A percentile compares a stretch with the other conserved stretches of the same genome.
phyloP scores from a whole-genome alignment of 2,888 invertebrate genomes.

The Heteromyza rotundicornis region DNA sequence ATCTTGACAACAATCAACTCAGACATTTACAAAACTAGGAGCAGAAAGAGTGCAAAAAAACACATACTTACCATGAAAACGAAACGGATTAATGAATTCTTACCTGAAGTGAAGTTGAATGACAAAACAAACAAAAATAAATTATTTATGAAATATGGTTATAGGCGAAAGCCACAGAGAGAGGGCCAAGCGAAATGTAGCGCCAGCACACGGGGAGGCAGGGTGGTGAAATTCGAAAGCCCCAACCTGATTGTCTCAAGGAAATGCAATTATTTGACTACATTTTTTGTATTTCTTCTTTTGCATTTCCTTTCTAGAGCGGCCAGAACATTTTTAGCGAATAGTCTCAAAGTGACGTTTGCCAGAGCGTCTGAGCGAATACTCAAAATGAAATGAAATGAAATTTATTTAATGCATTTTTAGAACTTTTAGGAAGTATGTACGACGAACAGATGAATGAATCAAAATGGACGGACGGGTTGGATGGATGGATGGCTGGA shows the following conservation, averaged over 20 bases:
- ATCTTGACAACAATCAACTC: constrained; percentile 34
- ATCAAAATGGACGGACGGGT: background rate
- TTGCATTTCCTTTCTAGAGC: constrained; percentile 1
- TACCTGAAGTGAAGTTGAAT: constrained; percentile 12
- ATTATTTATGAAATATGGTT: constrained; percentile 43
- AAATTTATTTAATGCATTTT: constrained; percentile 36
- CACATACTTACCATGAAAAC: constrained; percentile 29
- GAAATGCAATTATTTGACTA: constrained; percentile 51
- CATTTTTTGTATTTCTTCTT: background rate
- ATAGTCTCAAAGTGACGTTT: background rate
- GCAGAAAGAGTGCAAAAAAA: constrained; percentile 5
- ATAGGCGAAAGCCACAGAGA: constrained; percentile 24
- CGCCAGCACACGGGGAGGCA: constrained; percentile 6
- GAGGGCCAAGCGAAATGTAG: constrained; percentile 11
- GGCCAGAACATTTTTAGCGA: no score
- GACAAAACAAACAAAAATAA: constrained; percentile 36
- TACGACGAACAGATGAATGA: background rate
- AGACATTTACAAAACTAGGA: background rate
- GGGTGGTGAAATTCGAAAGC: constrained; percentile 4
- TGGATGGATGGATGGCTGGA: background rate
- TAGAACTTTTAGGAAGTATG: constrained; percentile 14
- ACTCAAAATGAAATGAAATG: constrained; percentile 23
- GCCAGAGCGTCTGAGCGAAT: background rate
- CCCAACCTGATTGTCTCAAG: constrained; percentile 38
- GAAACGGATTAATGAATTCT: constrained; percentile 26